Base-by-base conservation (phyloP, 2,888 invertebrate species). In the Thymelicus sylvestris region DNA sequence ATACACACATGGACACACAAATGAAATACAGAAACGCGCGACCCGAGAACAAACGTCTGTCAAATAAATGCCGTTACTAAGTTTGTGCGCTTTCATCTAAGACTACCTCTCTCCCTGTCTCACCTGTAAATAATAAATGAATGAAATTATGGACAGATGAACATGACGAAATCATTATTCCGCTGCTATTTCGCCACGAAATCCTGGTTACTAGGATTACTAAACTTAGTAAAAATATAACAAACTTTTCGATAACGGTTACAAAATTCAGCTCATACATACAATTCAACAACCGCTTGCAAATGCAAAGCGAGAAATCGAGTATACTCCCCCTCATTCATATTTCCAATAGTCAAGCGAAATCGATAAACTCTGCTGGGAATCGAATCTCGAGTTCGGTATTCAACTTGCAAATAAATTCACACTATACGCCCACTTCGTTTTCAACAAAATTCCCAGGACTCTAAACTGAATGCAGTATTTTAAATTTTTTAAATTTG, bases 321-420 rank as follows among this genome's bases (percentile, higher is more conserved):
- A 65, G 59, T 60, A 52, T 65, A 65, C 41, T 70, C 59, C 19
- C 12, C 50, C 48, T 38, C 19, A 44, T 31, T 61, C 61, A 64
- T 70, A 70, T 70, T 70, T 70, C 70, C 31, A 65, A 8, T n/a
- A 59, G 6, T 39, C n/a, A 38, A 24, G 41, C 59, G 38, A 48
- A 68, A 44, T 68, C 41, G 57, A 55, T 39, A 52, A 48, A 63
- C 12, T 65, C 70, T 50, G 31, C 60, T 1, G 70, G 66, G 70
- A 50, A 55, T 66, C 24, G 24, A 60, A 59, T 71, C 50, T 62
- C 52, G 38, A 71, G 66, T 66, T 71, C 52, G 60, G 41, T 66
- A 65, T 71, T 66, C 61, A 55, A 66, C 59, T 71, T 61, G 66
- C 65, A 61, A 71, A 71, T 71, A 66, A 61, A 71, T 65, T 55